Evolutionary conservation across 2,113 vertebrate genomes (phyloP).

Genomic region (Vombatus ursinus): DNA sequence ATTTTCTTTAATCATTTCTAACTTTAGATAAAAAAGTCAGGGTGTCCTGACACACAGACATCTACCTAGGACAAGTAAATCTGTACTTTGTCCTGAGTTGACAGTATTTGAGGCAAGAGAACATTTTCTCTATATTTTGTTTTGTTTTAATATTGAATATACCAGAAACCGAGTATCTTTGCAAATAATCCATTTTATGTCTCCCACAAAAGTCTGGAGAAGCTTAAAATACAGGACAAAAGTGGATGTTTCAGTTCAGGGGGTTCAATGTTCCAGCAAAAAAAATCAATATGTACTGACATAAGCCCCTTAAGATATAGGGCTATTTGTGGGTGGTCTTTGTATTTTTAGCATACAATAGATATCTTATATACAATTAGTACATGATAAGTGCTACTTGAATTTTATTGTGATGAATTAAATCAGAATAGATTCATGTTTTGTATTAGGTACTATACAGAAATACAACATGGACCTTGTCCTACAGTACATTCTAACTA

Average conservation of each 20-base stretch:
- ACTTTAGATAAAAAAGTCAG: neutral
- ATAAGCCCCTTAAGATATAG: neutral
- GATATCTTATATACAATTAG: too few species aligned
- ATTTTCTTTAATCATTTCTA: neutral
- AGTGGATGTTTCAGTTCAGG: neutral
- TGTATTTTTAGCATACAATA: neutral
- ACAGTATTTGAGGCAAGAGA: neutral
- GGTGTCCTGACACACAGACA: neutral
- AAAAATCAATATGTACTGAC: neutral
- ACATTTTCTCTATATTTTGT: neutral
- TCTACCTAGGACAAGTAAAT: neutral
- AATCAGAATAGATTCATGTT: neutral
- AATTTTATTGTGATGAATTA: neutral
- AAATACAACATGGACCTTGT: neutral
- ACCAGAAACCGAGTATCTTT: neutral
- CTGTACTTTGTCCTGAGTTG: neutral
- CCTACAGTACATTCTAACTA: neutral
- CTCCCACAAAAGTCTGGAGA: neutral
- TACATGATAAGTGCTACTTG: neutral
- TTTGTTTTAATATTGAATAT: neutral
- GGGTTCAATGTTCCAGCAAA: neutral
- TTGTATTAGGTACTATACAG: neutral
- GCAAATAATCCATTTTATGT: neutral
- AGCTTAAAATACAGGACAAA: neutral
- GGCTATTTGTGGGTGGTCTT: neutral